Base-by-base conservation (phyloP, 1,140 invertebrate genomes). In the Zeugodacus cucurbitae region DNA sequence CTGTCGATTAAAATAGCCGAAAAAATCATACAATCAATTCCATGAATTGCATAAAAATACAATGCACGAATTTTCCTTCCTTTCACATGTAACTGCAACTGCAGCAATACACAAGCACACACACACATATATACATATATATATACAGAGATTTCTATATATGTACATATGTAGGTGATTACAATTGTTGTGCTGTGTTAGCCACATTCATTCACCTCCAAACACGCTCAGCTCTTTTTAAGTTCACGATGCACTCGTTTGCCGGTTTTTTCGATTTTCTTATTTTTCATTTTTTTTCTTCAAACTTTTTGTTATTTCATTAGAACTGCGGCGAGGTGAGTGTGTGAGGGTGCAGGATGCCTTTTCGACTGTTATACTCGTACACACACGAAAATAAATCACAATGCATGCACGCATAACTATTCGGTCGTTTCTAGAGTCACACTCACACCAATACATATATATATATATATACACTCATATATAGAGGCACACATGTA, bases 1-100 rank as follows among this genome's bases (percentile, higher is more conserved):
- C 70, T 74, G 70, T 74, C 70, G 70, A 74, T 74, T 74, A 74
- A 74, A 74, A 74, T 74, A 74, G 17, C 37, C 70, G 14, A 70
- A 70, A 74, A 74, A 41, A 74, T 74, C 32, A 74, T n/a, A 74
- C 70, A 74, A 74, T 44, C 34, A 74, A 74, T 74, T 74, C 70
- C 70, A 74, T 74, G 70, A 74, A 74, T 22, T 74, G 34, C 70
- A 44, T 74, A 74, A 74, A 74, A 44, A 74, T 74, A 74, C 70
- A 74, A 74, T 22, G 37, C 70, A 74, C 32, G 70, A 74, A 70
- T 74, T 74, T 74, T 74, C 20, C 70, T 74, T 41, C 70, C 70
- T 74, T 44, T 74, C 70, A 74, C 37, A 44, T 74, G 32, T 32
- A 37, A 11, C 11, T 14, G 67, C 34, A 74, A 41, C 64, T 44